A percentile compares a stretch with the other conserved stretches of the same genome.
phyloP scores from a whole-genome alignment of 1,140 invertebrate genomes.

The Apis dorsata region DNA sequence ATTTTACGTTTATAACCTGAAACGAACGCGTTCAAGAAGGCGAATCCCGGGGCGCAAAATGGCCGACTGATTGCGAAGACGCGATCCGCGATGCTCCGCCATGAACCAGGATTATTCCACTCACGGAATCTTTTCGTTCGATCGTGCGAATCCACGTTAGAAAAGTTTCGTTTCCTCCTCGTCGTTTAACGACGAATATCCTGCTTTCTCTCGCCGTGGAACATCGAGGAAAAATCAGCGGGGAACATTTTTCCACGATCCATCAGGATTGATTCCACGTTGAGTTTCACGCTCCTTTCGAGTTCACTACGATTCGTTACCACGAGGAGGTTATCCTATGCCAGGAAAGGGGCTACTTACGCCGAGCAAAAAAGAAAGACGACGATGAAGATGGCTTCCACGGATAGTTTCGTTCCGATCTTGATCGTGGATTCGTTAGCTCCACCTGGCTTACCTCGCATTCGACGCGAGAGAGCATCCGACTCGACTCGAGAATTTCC shows the following conservation, averaged over 20 bases:
- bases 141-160: slow-evolving; percentile 15
- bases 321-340: too few species aligned
- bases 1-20: too few species aligned
- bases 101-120: slow-evolving; percentile 66
- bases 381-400: not conserved
- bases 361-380: not conserved
- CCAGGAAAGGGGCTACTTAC: too few species aligned
- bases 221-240: too few species aligned
- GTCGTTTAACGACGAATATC: not conserved
- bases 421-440: not conserved
- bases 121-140: slow-evolving; percentile 45
- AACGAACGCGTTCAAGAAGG: slow-evolving; percentile 11
- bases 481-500: slow-evolving; percentile 6
- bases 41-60: slow-evolving; percentile 29
- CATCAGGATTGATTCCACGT: not conserved
- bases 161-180: not conserved
- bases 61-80: slow-evolving; percentile 62
- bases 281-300: not conserved
- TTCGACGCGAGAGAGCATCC: not conserved
- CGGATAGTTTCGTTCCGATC: not conserved
- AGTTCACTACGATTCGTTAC: too few species aligned
- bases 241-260: not conserved
- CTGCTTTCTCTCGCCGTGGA: too few species aligned
- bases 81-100: slow-evolving; percentile 56
- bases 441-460: not conserved